Conservation (phyloP, 1,140 invertebrate species). For the Aphidius gifuensis region DNA sequence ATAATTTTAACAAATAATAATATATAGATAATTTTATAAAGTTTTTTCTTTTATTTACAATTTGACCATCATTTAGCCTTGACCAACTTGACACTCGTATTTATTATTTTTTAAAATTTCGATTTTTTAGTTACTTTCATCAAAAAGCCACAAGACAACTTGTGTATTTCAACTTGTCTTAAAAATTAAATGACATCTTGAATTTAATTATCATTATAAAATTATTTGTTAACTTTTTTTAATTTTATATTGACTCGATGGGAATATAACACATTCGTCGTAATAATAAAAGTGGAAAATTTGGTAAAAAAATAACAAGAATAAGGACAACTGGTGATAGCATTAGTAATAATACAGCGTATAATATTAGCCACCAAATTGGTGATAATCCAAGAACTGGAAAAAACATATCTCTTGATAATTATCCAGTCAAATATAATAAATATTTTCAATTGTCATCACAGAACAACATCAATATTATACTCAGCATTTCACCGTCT, state of each 20-base stretch:
- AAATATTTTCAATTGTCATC: slow-evolving; percentile 11
- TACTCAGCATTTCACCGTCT: slow-evolving; percentile 1
- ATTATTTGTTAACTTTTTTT: too few species aligned
- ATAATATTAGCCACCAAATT: slow-evolving; percentile 47
- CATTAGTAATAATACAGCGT: slow-evolving; percentile 43
- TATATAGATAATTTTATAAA: too few species aligned
- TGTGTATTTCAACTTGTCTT: too few species aligned
- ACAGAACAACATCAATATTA: slow-evolving; percentile 9
- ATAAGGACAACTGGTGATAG: slow-evolving; percentile 47
- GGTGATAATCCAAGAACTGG: slow-evolving; percentile 42
- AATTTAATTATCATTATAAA: too few species aligned
- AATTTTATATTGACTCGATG: slow-evolving; percentile 45
- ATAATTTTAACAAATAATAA: too few species aligned
- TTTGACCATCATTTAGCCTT: neutral
- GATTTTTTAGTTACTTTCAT: neutral
- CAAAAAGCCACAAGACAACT: neutral
- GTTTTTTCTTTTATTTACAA: too few species aligned
- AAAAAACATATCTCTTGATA: slow-evolving; percentile 33
- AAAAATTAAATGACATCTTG: too few species aligned
- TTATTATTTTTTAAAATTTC: neutral
- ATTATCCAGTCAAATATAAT: slow-evolving; percentile 14
- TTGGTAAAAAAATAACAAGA: slow-evolving; percentile 45
- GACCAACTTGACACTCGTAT: neutral
- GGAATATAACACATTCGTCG: slow-evolving; percentile 51
- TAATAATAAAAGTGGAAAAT: slow-evolving; percentile 48